Percentiles rank a stretch among this genome's conserved stretches.
These are phyloP conservation scores for Takifugu flavidus DNA, from an alignment of 2,113 vertebrate genomes.

Conservation along the genomic window DNA sequence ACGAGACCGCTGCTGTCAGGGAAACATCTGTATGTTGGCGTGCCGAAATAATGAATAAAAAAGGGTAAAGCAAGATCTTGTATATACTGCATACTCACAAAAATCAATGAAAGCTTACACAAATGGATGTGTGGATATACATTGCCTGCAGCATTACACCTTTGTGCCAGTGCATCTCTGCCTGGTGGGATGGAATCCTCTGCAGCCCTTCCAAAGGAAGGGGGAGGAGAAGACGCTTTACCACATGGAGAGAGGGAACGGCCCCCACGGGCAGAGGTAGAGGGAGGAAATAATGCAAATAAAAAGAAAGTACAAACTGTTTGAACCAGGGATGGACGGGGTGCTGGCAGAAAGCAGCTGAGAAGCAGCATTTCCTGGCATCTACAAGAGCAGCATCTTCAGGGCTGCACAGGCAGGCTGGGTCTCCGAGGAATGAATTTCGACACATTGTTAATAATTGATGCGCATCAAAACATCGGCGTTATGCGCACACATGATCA, in stretches of 20 bases:
- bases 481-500: constrained; percentile 55
- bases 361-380: constrained; percentile 44
- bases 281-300: constrained; percentile 38
- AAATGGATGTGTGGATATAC: constrained; percentile 61
- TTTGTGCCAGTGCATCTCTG: constrained; percentile 62
- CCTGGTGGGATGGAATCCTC: constrained; percentile 52
- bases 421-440: constrained; percentile 45
- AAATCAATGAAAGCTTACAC: constrained; percentile 67
- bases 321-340: constrained; percentile 27
- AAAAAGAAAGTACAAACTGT: constrained; percentile 32
- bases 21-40: constrained; percentile 31
- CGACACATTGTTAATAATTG: constrained; percentile 63
- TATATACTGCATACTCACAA: constrained; percentile 42
- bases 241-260: constrained; percentile 33
- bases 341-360: constrained; percentile 17
- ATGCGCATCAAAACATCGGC: constrained; percentile 64
- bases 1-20: constrained; percentile 34
- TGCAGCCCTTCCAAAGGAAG: constrained; percentile 39
- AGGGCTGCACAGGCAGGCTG: constrained; percentile 26
- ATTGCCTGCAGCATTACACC: constrained; percentile 65
- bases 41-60: constrained; percentile 53
- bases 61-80: constrained; percentile 38
- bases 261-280: constrained; percentile 38
- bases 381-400: constrained; percentile 15
- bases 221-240: constrained; percentile 33